Percentiles rank a stretch among this genome's conserved stretches.
These are phyloP conservation scores for Ormyrus thymus DNA, from an alignment of 2,888 invertebrate genomes.

Conservation along the genomic window DNA sequence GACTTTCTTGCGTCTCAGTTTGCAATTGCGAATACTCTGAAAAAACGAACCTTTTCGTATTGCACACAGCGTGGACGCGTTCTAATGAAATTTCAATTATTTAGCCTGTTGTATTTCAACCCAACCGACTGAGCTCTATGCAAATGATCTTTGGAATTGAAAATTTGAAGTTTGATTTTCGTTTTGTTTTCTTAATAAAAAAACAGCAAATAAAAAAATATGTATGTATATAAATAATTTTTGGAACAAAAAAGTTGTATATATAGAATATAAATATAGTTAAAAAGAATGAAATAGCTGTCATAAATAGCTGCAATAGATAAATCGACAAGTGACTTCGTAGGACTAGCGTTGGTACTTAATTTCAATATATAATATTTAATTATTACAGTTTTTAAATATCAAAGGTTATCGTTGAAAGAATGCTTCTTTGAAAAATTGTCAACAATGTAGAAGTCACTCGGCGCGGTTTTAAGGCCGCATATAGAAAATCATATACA, in stretches of 20 bases:
- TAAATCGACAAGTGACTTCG: slow-evolving; percentile 42
- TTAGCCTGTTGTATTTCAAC: slow-evolving; percentile 1
- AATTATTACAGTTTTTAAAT: slow-evolving; percentile 33
- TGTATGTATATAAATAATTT: slow-evolving; percentile 39
- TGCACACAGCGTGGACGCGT: slow-evolving; percentile 6
- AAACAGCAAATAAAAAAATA: slow-evolving; percentile 5
- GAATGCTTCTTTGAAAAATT: slow-evolving; percentile 26
- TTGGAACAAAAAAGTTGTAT: slow-evolving; percentile 17
- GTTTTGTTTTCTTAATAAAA: not conserved
- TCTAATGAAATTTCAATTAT: slow-evolving; percentile 22
- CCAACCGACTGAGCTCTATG: not conserved
- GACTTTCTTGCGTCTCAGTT: slow-evolving; percentile 31
- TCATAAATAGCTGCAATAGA: slow-evolving; percentile 29
- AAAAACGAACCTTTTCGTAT: slow-evolving; percentile 5
- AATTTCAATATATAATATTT: slow-evolving; percentile 33
- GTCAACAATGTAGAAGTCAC: slow-evolving; percentile 32
- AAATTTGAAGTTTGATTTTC: slow-evolving; percentile 25
- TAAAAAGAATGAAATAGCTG: slow-evolving; percentile 18
- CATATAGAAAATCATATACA: slow-evolving; percentile 16
- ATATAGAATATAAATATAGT: not conserved
- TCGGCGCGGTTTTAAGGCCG: slow-evolving; percentile 36
- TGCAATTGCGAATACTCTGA: slow-evolving; percentile 6
- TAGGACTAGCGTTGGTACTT: slow-evolving; percentile 39
- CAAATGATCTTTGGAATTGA: slow-evolving; percentile 17
- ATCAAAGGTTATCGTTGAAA: slow-evolving; percentile 45